Percentiles rank a stretch among this genome's conserved stretches.
Conservation (phyloP, 2,113 vertebrate species). For the Aspiorhynchus laticeps region DNA sequence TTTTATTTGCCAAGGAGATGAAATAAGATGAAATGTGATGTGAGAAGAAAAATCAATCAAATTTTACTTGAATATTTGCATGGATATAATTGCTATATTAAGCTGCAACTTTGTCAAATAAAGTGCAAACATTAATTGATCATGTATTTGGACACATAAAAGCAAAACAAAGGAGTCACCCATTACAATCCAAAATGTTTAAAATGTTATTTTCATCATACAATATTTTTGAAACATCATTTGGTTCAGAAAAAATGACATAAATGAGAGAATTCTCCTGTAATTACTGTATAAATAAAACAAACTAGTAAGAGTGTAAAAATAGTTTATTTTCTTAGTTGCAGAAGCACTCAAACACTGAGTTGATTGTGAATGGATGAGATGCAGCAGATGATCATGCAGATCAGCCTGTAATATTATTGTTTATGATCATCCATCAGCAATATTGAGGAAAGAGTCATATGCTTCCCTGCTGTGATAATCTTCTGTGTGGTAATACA, state of each 20-base stretch:
- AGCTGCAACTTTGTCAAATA: not conserved
- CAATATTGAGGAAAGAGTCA: too few relatives aligned
- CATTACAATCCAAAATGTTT: not conserved
- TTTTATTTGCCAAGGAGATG: not conserved
- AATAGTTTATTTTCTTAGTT: not conserved
- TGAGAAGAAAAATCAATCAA: not conserved
- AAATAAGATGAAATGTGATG: not conserved
- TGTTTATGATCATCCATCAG: not conserved
- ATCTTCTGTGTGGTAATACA: slow-evolving; percentile 3
- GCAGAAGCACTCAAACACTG: not conserved
- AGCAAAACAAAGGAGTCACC: not conserved
- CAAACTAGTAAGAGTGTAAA: not conserved
- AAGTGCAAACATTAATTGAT: not conserved
- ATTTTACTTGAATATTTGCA: not conserved
- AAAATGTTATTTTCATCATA: not conserved
- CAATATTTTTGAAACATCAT: not conserved
- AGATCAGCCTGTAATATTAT: slow-evolving; percentile 13
- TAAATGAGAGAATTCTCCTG: not conserved
- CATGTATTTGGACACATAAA: not conserved
- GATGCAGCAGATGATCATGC: not conserved
- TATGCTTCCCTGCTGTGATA: not conserved
- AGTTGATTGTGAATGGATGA: not conserved
- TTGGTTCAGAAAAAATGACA: too few relatives aligned
- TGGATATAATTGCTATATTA: not conserved
- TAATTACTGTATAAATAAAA: not conserved